Base-by-base conservation (phyloP, 2,113 vertebrate genomes). In the Rhinoderma darwinii region DNA sequence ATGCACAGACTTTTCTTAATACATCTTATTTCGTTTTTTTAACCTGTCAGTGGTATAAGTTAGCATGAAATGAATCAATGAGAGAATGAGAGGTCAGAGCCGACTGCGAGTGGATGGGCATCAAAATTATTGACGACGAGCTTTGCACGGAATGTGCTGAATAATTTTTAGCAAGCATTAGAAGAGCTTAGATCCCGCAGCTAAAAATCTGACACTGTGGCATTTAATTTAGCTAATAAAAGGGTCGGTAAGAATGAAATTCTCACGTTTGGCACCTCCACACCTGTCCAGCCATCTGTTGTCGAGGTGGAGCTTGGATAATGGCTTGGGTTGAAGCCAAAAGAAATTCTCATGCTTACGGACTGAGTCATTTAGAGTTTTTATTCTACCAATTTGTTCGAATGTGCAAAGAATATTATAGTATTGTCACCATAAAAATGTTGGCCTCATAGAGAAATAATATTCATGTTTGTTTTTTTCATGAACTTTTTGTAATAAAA, bases 141-240 rank as follows among this genome's bases (percentile, higher is more conserved):
- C 82, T 63, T n/a, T 72, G 41, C 41, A 72, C 41, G 47, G 68
- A 73, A 84, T 27, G 22, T 54, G 30, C 68, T 79, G 32, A 79
- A 79, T 86, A 79, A 86, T 72, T 80, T 59, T 80, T 66, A 47
- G 44, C 32, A 43, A 54, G 63, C 41, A 80, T 86, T 51, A 79
- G 35, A 77, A 59, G 17, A 86, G 63, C 84, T 70, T 70, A 79
- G 61, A 72, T 86, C 75, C 74, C n/a, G 76, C 76, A 80, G 59
- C 56, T 78, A 86, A 68, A 72, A 86, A 72, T 78, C 43, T 80
- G 75, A 86, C 84, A 79, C 44, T 47, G 27, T 54, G 84, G 61
- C 56, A 54, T 86, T 86, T 79, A 79, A 86, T 86, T 76, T 79
- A 37, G 75, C 56, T 80, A 79, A 39, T 86, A 86, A 86, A 86